Conservation (phyloP, 2,797 vertebrate genomes). For the Amazona finschi region DNA sequence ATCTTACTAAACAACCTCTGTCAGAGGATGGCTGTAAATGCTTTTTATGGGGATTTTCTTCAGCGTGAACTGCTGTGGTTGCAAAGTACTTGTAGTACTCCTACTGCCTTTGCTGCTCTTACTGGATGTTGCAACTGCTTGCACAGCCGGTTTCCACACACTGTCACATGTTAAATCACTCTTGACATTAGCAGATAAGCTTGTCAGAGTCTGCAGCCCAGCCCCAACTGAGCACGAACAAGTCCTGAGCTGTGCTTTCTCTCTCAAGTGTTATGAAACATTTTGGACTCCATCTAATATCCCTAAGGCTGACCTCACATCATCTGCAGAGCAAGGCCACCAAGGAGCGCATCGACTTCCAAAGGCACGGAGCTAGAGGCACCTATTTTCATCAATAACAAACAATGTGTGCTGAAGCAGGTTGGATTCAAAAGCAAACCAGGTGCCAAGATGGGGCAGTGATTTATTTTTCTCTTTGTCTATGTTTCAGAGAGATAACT, state of each 20-base stretch:
- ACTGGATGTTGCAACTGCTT: conserved; percentile 17
- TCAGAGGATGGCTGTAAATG: background rate
- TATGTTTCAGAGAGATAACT: background rate
- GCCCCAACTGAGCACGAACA: background rate
- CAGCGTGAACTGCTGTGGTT: background rate
- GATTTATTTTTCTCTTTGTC: background rate
- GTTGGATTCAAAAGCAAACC: background rate
- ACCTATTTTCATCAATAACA: background rate
- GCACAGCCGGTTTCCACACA: background rate
- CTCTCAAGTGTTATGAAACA: background rate
- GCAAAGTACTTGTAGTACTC: background rate
- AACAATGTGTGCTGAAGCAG: background rate
- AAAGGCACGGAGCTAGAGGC: background rate
- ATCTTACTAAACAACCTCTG: background rate
- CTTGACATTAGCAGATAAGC: background rate
- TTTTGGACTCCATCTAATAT: background rate
- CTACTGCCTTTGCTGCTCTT: background rate
- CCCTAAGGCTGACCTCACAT: background rate
- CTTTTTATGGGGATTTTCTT: background rate
- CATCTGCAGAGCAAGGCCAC: background rate
- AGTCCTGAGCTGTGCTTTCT: background rate
- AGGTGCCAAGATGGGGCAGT: background rate
- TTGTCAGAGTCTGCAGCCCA: background rate
- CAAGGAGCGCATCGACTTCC: background rate
- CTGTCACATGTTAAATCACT: background rate